These are phyloP conservation scores for Lydus trimaculatus DNA, from an alignment of 2,888 invertebrate species.

Conservation along the genomic window DNA sequence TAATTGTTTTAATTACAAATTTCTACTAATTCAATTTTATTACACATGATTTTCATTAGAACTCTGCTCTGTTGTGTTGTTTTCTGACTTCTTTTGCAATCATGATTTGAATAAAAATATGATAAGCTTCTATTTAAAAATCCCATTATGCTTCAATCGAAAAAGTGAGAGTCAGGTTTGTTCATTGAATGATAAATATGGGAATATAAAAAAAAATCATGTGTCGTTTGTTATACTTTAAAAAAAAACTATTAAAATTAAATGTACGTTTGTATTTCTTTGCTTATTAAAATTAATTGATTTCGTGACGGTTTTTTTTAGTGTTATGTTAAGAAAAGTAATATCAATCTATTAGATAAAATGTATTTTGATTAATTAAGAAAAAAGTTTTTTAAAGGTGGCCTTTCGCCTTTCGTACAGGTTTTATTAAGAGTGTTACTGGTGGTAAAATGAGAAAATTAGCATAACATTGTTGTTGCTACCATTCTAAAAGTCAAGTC, in stretches of 20 bases:
- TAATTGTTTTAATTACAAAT: too few relatives aligned
- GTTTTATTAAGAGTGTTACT: too few relatives aligned
- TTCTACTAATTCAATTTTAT: too few relatives aligned
- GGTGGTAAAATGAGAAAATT: too few relatives aligned
- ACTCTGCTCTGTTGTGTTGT: neutral
- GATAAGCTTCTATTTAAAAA: neutral
- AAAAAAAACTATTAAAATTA: neutral
- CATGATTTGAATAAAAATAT: neutral
- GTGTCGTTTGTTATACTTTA: neutral
- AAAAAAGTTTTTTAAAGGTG: too few relatives aligned
- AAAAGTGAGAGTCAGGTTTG: neutral
- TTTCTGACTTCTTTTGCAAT: neutral
- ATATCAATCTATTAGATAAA: too few relatives aligned
- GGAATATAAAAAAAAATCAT: neutral
- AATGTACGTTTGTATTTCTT: neutral
- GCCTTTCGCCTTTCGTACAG: too few relatives aligned
- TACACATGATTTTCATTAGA: too few relatives aligned
- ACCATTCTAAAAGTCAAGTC: too few relatives aligned
- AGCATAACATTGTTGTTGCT: too few relatives aligned
- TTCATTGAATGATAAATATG: neutral
- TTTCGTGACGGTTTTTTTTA: neutral
- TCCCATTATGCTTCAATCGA: neutral
- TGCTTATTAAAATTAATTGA: neutral
- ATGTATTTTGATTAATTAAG: too few relatives aligned
- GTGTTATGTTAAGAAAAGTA: too few relatives aligned